These are phyloP conservation scores for Mionectes macconnelli DNA, from an alignment of 2,113 vertebrate species.

Conservation along the genomic window DNA sequence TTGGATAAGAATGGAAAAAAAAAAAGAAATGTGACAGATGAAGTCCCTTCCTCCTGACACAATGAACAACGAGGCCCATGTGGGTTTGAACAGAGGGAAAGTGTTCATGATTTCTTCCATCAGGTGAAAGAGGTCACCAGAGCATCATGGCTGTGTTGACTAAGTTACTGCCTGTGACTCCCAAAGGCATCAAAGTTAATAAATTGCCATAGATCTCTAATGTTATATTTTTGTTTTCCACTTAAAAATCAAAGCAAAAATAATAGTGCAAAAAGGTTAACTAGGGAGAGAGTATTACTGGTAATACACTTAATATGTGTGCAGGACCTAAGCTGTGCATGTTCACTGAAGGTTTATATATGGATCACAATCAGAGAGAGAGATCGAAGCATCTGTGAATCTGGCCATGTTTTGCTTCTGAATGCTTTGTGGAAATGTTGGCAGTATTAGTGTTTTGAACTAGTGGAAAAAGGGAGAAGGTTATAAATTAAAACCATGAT, in stretches of 20 bases:
- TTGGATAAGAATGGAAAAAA: neutral
- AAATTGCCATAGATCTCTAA: neutral
- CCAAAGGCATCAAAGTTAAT: neutral
- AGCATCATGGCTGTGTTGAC: neutral
- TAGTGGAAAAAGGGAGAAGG: neutral
- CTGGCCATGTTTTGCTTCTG: neutral
- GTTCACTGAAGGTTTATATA: neutral
- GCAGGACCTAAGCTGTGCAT: neutral
- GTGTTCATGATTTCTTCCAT: neutral
- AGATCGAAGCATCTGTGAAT: neutral
- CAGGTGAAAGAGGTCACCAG: neutral
- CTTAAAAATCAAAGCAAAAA: neutral
- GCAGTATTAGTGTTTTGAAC: neutral
- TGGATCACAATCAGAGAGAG: neutral
- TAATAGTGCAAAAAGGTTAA: neutral
- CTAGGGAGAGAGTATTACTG: neutral
- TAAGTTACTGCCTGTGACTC: neutral
- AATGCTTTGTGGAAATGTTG: neutral
- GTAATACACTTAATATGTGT: neutral
- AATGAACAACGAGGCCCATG: neutral
- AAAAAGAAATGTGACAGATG: neutral
- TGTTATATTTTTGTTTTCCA: neutral
- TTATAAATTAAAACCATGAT: neutral
- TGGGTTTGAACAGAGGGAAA: neutral
- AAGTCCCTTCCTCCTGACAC: neutral